Percentiles rank a stretch among this genome's conserved stretches.
Evolutionary conservation across 2,888 invertebrate species (phyloP).

Genomic region (Oegoconia quadripuncta): DNA sequence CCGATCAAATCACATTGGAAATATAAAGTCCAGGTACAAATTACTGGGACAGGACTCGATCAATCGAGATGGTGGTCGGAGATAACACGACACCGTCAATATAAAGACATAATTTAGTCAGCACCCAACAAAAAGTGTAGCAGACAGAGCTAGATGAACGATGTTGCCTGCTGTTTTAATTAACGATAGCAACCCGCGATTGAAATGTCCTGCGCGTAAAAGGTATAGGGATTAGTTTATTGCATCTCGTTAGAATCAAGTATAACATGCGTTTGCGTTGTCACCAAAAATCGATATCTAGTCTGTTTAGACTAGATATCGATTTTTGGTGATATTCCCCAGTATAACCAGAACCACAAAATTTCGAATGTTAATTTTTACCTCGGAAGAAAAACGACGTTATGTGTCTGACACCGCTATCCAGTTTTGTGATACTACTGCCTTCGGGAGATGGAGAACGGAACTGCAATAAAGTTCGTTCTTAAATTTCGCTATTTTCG

Average conservation of each 20-base stretch:
- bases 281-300: no score
- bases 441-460: no score
- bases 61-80: constrained; percentile 62
- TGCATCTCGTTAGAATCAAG: constrained; percentile 17
- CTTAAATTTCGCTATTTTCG: no score
- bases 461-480: no score
- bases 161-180: constrained; percentile 66
- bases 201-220: constrained; percentile 56
- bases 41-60: constrained; percentile 61
- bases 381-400: no score
- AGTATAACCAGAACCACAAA: no score
- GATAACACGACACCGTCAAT: constrained; percentile 63
- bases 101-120: constrained; percentile 78
- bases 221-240: constrained; percentile 38
- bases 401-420: no score
- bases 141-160: constrained; percentile 67
- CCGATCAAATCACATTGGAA: constrained; percentile 50
- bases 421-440: no score
- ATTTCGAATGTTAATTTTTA: no score
- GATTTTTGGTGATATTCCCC: no score
- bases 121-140: constrained; percentile 57
- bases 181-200: constrained; percentile 56
- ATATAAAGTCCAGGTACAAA: constrained; percentile 69
- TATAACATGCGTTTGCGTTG: no score
- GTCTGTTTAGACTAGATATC: no score